Conservation (phyloP, 1,140 invertebrate genomes). For the Hestina assimilis region DNA sequence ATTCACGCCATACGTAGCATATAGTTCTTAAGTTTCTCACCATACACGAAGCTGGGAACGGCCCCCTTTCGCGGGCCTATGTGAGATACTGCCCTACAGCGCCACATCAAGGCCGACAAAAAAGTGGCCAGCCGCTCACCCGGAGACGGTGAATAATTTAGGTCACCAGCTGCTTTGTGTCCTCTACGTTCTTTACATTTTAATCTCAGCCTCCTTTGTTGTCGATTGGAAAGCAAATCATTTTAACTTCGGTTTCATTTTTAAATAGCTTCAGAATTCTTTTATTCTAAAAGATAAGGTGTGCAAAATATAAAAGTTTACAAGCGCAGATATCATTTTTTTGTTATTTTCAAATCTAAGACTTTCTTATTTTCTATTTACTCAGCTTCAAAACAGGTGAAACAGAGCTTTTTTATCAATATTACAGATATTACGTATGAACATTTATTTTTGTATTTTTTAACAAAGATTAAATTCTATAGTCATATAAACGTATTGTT, state of each 20-base stretch:
- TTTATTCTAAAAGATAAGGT: too few relatives aligned
- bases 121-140: constrained; percentile 37
- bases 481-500: too few relatives aligned
- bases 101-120: constrained; percentile 54
- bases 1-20: constrained; percentile 3
- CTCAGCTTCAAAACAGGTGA: too few relatives aligned
- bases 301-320: too few relatives aligned
- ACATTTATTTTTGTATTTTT: too few relatives aligned
- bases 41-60: constrained; percentile 48
- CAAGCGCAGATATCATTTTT: too few relatives aligned
- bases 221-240: background rate
- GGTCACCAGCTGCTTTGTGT: constrained; percentile 27
- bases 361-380: too few relatives aligned
- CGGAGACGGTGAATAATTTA: constrained; percentile 34
- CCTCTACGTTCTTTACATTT: constrained; percentile 26
- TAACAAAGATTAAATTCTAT: too few relatives aligned
- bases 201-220: constrained; percentile 13
- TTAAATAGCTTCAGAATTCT: background rate
- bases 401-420: too few relatives aligned
- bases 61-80: constrained; percentile 52
- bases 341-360: too few relatives aligned
- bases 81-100: constrained; percentile 59
- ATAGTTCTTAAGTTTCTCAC: constrained; percentile 50
- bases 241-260: background rate
- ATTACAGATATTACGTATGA: too few relatives aligned